Base-by-base conservation (phyloP, 2,797 vertebrate species). In the Antennarius maculatus region DNA sequence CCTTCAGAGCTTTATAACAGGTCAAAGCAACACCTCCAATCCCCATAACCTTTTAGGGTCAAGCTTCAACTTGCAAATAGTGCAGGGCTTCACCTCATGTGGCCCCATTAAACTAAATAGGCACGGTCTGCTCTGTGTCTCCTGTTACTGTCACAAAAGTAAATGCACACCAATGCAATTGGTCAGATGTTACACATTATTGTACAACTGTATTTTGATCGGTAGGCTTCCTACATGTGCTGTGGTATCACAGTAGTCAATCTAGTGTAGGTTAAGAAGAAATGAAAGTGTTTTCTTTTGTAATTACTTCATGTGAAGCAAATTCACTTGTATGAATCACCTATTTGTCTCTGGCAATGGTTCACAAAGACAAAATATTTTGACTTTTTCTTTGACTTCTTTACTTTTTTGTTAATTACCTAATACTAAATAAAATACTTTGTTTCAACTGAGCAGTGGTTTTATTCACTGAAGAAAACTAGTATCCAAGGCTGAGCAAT, bases 51-150 rank as follows among this genome's bases (percentile, higher is more conserved):
- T 86, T 48, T 79, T 76, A 80, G 75, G 85, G 84, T 87, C 83
- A 79, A 56, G 70, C 68, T 70, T 73, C 60, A 41, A 76, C 75
- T 87, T 55, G 70, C 66, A 84, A 76, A 78, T 77, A 76, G 72
- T 74, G 75, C 51, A 68, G 78, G 77, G 71, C 71, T 71, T 87
- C 86, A 86, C 88, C 85, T 88, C 81, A 60, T 69, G 75, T 82
- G 78, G 75, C 76, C 86, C 76, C 50, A 16, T 84, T 84, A 86
- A 84, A 86, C 54, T 48, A 63, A 71, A 77, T 29, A 53, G 70
- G 49, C 65, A 16, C 0, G 66, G 54, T 61, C 76, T 67, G 71
- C 61, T 71, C 66, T 73, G 68, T 50, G 74, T 74, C 80, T 77
- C 76, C 61, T 53, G 39, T 75, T 74, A 63, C 69, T 46, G 56